Evolutionary conservation across 2,113 vertebrate genomes (phyloP), one percentile per base, ranked within the genome.

Genomic region (Erinaceus europaeus): DNA sequence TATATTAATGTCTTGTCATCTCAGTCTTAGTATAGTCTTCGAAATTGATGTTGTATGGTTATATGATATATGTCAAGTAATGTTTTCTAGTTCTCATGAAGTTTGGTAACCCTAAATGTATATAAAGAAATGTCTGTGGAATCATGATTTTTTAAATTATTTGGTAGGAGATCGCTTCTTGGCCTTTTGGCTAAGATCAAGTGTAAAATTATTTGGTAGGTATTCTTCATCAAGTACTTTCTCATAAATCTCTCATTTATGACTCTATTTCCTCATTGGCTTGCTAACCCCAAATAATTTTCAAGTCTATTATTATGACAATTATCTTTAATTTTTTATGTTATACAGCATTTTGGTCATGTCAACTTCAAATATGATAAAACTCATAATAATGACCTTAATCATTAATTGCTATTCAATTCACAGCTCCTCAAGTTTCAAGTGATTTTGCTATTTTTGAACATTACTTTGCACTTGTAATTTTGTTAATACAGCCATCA

Each of bases 331-430:
- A 87, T 50, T 44, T 65, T 10, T 69, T 76, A 38, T 73, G 14
- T 78, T 79, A 50, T n/a, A 57, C 46, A 17, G 3, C 0, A 78
- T 52, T 73, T 75, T 75, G 55, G 55, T 57, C 13, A 27, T 61
- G 40, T 72, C 78, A 73, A n/a, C 50, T 84, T 90, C 21, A 89
- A 68, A 38, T 69, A 11, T 44, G 13, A 48, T 71, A 86, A 65
- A 89, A 82, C 85, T 46, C 21, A 61, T 23, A 79, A 62, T 5
- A 57, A 52, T 86, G 48, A 81, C 75, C 81, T 72, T 50, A 77
- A 32, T 55, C 9, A 46, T 68, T 68, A 55, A 69, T 36, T 69
- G 17, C 13, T 83, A 32, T 78, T 86, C 23, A 50, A 36, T 83
- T 81, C 48, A 79, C 1, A 74, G 11, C 14, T 55, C 7, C 32